Conservation (phyloP, 2,113 vertebrate species). For the Serilophus lunatus region DNA sequence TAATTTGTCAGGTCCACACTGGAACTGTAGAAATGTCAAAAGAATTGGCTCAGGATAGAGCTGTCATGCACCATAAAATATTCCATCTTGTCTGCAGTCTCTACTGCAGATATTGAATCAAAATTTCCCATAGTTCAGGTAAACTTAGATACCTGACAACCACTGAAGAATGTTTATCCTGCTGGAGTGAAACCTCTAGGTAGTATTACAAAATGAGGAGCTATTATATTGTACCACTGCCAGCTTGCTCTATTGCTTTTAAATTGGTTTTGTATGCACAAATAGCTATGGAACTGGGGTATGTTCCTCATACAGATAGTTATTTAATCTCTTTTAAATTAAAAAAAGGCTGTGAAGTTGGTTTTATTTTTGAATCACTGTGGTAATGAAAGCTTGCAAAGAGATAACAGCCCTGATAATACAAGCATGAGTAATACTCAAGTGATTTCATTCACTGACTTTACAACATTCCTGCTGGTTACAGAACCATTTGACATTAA, state of each 20-base stretch:
- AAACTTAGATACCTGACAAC: background rate
- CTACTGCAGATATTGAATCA: background rate
- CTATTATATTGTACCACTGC: background rate
- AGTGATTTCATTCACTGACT: background rate
- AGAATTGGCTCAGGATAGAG: background rate
- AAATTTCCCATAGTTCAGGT: background rate
- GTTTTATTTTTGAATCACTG: slow-evolving; percentile 31
- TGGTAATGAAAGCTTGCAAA: background rate
- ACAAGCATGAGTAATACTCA: background rate
- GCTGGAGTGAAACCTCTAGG: background rate
- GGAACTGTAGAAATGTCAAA: background rate
- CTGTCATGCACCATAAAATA: background rate
- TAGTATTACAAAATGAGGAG: background rate
- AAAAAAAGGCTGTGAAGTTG: background rate
- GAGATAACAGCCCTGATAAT: background rate
- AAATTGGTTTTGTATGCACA: slow-evolving; percentile 20
- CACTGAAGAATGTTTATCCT: background rate
- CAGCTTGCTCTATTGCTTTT: slow-evolving; percentile 26
- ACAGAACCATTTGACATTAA: background rate
- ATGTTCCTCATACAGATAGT: background rate
- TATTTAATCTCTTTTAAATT: slow-evolving; percentile 46
- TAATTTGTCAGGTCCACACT: slow-evolving; percentile 16
- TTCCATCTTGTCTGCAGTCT: background rate
- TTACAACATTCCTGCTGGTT: background rate
- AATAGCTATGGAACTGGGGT: background rate